Evolutionary conservation across 2,113 vertebrate genomes (phyloP).

Genomic region (western clawed frog (Xenopus tropicalis)): UCB_Xtro_10.0 CM004447.2:51160001-51160500

Average conservation of each 20-base stretch:
- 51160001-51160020: too few relatives aligned
- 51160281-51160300: conserved; percentile 54
- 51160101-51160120: conserved; percentile 29
- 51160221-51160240: conserved; percentile 51
- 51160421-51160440: too few relatives aligned
- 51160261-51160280: conserved; percentile 63
- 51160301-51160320: conserved; percentile 56
- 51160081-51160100: conserved; percentile 34
- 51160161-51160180: conserved; percentile 40
- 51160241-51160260: conserved; percentile 55
- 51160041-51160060: too few relatives aligned
- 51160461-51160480: too few relatives aligned
- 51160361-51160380: conserved; percentile 55
- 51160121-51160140: conserved; percentile 40
- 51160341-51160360: conserved; percentile 59
- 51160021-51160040: too few relatives aligned
- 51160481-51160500: too few relatives aligned
- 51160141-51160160: conserved; percentile 40
- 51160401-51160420: too few relatives aligned
- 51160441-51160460: too few relatives aligned
- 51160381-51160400: conserved; percentile 31
- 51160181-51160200: conserved; percentile 48
- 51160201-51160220: conserved; percentile 62
- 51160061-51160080: conserved; percentile 4
- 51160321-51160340: conserved; percentile 44